Evolutionary conservation across 2,797 vertebrate species (phyloP), one percentile per base, ranked within the genome.

Genomic region (Cirrhinus mrigala): DNA sequence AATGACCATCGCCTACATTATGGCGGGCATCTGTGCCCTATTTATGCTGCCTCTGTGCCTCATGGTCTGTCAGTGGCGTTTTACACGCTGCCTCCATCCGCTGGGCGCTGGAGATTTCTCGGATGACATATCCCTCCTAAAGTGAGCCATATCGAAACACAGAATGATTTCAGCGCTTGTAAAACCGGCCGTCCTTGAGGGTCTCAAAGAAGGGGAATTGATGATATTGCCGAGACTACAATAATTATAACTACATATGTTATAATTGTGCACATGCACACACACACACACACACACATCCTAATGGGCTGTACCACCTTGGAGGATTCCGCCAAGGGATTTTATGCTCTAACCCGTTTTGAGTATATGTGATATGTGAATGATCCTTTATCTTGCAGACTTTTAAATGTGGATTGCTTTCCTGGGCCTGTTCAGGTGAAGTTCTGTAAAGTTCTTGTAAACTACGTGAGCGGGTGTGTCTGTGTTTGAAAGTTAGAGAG

Each of bases 41-140:
- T 99, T 99, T 95, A 99, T 99, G 98, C 95, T 99, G 92, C 98
- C 98, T 0, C 96, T 99, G 89, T 99, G 98, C 94, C 96, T 99
- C 93, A 98, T 99, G 97, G 96, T 99, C 89, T 99, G 98, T 87
- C 98, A 99, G 96, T 99, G 98, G 98, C 98, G 98, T 91, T 99
- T 98, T 71, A 94, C 96, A 75, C 97, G 94, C 91, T 99, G 98
- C 92, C 93, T 99, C 90, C 96, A 96, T 86, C 96, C 95, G 0
- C 95, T 96, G 20, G 96, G 95, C 2, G 94, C 94, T 0, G 95
- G 97, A 2, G 98, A 98, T 94, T 98, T 99, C 0, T 97, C 97
- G 0, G 98, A 99, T 0, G 97, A 99, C 94, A 98, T 99, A 89
- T 99, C 98, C n/a, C 94, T 99, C 90, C 95, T 99, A 10, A 99